Evolutionary conservation across 2,113 vertebrate species (phyloP).

Genomic region (Theristicus caerulescens): DNA sequence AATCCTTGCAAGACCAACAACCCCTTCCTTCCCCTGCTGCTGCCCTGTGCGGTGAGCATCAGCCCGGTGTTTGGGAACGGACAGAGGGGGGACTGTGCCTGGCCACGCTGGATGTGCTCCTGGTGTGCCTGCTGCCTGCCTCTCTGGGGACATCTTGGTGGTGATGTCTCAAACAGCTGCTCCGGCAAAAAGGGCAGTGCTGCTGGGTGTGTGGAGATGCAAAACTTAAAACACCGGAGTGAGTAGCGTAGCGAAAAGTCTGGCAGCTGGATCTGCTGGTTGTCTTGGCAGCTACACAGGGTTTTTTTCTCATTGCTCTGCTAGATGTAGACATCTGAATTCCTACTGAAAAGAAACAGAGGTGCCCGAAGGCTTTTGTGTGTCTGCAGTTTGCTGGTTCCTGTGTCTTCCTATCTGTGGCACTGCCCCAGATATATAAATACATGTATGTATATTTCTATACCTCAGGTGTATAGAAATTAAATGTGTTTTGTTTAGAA

Average conservation of each 20-base stretch:
- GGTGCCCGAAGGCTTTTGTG: neutral
- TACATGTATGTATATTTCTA: neutral
- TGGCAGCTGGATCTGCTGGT: neutral
- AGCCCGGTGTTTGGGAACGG: neutral
- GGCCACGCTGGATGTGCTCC: neutral
- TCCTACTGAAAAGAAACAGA: neutral
- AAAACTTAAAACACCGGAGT: neutral
- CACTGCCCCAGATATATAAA: neutral
- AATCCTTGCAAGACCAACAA: neutral
- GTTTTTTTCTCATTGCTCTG: neutral
- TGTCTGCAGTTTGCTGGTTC: neutral
- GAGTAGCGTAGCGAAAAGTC: neutral
- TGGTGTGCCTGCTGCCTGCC: neutral
- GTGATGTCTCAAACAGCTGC: neutral
- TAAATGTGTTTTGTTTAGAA: neutral
- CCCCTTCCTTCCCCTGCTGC: neutral
- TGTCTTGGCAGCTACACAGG: neutral
- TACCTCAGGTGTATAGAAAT: neutral
- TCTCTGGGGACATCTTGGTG: neutral
- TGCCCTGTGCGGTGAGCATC: rapidly evolving
- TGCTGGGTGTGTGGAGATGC: neutral
- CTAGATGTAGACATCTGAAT: neutral
- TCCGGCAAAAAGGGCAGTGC: neutral
- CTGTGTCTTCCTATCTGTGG: neutral
- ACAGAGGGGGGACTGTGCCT: neutral